Base-by-base conservation (phyloP, 2,888 invertebrate genomes). In the Zhengitettix transpicula region DNA sequence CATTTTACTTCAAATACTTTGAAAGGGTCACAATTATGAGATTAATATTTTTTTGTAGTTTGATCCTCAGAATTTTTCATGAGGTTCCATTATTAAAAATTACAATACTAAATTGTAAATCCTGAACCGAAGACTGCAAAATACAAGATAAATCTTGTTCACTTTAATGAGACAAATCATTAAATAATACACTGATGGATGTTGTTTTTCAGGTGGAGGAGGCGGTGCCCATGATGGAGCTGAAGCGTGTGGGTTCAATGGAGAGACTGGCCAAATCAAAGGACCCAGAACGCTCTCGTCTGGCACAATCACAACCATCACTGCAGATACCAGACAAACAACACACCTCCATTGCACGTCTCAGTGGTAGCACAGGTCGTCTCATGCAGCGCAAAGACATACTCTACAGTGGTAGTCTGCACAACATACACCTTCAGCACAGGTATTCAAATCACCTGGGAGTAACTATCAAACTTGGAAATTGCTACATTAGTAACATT, bases 351-450 rank as follows among this genome's bases (percentile, higher is more conserved):
- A 53, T 17, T 10, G 11, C 51, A 11, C 10, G 1, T 9, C 1
- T 10, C 1, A 11, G n/a, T 15, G 28, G 14, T 47, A 47, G 47
- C 47, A 47, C 47, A 47, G 47, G 14, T 65, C 86, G 90, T 1
- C 85, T 91, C 15, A 84, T 95, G 80, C 81, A 86, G 67, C 80
- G 90, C 58, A 89, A 88, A 58, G 95, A 97, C 71, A 85, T 93
- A 10, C 84, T 96, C 67, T 95, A 94, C 71, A 87, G 89, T 70
- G 92, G 92, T 65, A 89, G 83, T 68, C 73, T 85, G 17, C 73
- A 76, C 60, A 81, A 78, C 67, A 73, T 81, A 59, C 60, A 58
- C 17, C 51, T 62, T 55, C 59, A 65, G 58, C 47, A 47, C 47
- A 47, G 47, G 47, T 47, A 47, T 5, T 47, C n/a, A 2, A 47